Evolutionary conservation across 2,113 vertebrate species (phyloP), one percentile per base, ranked within the genome.

Genomic region (Prunella himalayana): DNA sequence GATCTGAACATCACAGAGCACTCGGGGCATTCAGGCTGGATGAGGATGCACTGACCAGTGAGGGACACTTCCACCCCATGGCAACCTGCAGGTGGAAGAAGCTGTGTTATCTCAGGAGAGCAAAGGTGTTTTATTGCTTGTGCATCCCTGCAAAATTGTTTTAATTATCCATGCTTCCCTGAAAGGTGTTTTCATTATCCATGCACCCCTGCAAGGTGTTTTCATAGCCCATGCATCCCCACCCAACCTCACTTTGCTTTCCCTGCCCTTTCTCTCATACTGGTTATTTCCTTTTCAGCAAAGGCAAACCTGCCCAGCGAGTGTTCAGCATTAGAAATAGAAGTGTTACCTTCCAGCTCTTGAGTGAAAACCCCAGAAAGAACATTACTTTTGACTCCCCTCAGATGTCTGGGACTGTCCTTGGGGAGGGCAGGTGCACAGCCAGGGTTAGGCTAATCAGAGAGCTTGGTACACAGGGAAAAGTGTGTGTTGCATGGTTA

Each of bases 301-400:
- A 85, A 87, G 59, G 50, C 42, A 85, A 93, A 80, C 33, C 30
- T 54, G 22, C 20, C 56, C 78, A 37, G 7, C 1, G 22, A 80
- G 31, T 61, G 63, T 59, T 76, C 66, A 68, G 51, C 51, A 33
- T 77, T 88, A 81, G 83, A 78, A 90, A 78, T 93, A 77, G 83
- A 76, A 83, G 68, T 60, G 56, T 66, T 80, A 77, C 13, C 87
- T 94, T 92, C 64, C 64, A 96, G 88, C 27, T 86, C 47, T 75
- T 24, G 61, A 85, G 71, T 27, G 4, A 86, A 88, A 85, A 82
- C 27, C 30, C 23, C 79, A 81, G 82, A 66, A 95, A 93, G 68
- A 86, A 33, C 50, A 70, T 63, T 73, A 54, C 50, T 81, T 94
- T 86, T 64, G 53, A 75, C 51, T 81, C 70, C 79, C 60, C 8